A percentile compares a stretch with the other conserved stretches of the same genome.
Evolutionary conservation across 2,113 vertebrate genomes (phyloP).

Genomic region (Toxostoma redivivum): DNA sequence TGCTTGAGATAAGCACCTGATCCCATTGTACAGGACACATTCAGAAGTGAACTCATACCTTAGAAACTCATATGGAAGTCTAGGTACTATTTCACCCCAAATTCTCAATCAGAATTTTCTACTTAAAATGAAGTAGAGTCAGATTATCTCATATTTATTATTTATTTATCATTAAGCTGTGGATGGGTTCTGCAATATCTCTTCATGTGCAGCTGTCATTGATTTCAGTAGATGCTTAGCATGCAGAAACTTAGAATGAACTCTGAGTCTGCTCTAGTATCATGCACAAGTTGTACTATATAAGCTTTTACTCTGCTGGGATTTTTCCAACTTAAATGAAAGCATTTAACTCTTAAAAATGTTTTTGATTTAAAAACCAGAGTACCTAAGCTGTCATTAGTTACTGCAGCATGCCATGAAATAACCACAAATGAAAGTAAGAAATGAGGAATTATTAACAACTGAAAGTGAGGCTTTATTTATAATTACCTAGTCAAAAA

Average conservation of each 20-base stretch:
- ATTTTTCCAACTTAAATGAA: neutral
- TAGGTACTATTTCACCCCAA: neutral
- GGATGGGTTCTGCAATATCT: neutral
- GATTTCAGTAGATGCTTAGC: slow-evolving; percentile 5
- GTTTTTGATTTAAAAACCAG: neutral
- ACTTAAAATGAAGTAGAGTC: neutral
- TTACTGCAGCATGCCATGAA: neutral
- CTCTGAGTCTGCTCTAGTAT: neutral
- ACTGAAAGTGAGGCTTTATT: neutral
- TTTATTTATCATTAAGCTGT: neutral
- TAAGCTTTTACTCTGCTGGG: neutral
- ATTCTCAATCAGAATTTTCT: neutral
- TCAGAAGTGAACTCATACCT: neutral
- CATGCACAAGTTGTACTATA: neutral
- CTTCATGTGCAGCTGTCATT: neutral
- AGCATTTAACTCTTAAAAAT: slow-evolving; percentile 5
- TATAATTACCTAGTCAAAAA: neutral
- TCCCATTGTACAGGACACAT: neutral
- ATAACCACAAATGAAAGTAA: neutral
- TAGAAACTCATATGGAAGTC: neutral
- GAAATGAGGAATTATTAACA: neutral
- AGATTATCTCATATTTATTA: neutral
- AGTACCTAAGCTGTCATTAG: neutral
- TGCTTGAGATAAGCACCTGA: neutral
- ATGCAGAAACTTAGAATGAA: slow-evolving; percentile 7